phyloP scores from a whole-genome alignment of 2,888 invertebrate species.

The Pterostichus niger region DNA sequence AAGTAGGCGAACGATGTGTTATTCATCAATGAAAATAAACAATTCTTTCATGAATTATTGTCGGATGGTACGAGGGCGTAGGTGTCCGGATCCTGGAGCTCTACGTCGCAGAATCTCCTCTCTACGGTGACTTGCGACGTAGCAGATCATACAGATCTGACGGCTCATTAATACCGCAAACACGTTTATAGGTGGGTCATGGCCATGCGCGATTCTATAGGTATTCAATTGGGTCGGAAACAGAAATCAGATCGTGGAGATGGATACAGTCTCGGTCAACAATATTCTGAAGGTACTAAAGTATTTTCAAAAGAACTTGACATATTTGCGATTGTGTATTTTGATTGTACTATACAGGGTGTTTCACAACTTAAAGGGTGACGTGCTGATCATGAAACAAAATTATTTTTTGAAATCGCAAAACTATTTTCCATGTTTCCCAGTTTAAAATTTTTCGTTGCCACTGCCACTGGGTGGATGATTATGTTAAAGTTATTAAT shows the following conservation, averaged over 20 bases:
- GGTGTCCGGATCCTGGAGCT: slow-evolving; percentile 17
- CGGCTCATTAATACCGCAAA: slow-evolving; percentile 22
- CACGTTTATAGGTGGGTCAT: slow-evolving; percentile 56
- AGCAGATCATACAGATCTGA: slow-evolving; percentile 24
- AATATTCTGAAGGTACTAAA: no score
- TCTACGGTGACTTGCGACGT: slow-evolving; percentile 14
- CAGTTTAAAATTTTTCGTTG: no score
- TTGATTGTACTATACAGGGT: no score
- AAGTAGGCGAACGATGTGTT: slow-evolving; percentile 21
- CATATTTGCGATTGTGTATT: no score
- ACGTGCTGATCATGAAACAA: no score
- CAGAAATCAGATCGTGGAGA: slow-evolving; percentile 13
- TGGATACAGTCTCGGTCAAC: no score
- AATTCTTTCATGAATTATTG: slow-evolving; percentile 23
- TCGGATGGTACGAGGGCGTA: slow-evolving; percentile 1
- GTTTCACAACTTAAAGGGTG: no score
- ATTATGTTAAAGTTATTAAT: no score
- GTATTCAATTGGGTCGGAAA: slow-evolving; percentile 9
- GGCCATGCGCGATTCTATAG: slow-evolving; percentile 9
- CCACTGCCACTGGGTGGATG: no score
- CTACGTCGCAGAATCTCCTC: slow-evolving; percentile 9
- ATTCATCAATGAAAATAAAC: slow-evolving; percentile 59
- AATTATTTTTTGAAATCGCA: no score
- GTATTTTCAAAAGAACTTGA: no score
- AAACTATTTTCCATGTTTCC: no score